Base-by-base conservation (phyloP, 1,140 invertebrate species). In the Proales similis region DNA sequence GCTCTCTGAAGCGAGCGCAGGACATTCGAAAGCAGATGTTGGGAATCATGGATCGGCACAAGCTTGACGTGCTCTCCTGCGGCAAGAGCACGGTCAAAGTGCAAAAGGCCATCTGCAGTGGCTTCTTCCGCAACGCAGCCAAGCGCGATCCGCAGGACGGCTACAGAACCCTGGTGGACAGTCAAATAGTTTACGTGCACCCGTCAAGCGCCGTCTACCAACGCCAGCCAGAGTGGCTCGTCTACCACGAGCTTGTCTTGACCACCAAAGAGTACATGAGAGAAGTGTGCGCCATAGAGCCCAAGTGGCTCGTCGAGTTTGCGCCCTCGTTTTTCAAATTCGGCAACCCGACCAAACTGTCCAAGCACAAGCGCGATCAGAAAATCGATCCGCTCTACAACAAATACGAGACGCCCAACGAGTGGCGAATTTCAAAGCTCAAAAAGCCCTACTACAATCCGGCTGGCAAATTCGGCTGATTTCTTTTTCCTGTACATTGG, bases 181-280 rank as follows among this genome's bases (percentile, higher is more conserved):
- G 88, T 64, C 93, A 98, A 78, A 89, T 94, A 1, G 93, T 98
- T 0, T 98, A 97, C 70, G 97, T 99, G 71, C 95, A 99, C 81
- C 95, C 95, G 0, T 95, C 90, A 0, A 94, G 88, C 76, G 88
- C 93, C 0, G 76, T 99, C 0, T 99, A 98, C 70, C 95, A 99
- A 74, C 78, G 91, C 64, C 92, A 98, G 74, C 95, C 94, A 0
- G 93, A 98, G 78, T 99, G 94, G 89, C 88, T 79, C 75, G 77
- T 75, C 48, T 99, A 98, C 72, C 92, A 99, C 71, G 94, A 99
- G 75, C 74, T 99, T 48, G 92, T 99, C 0, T 86, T 97, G 74
- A 99, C 95, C 0, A 98, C 95, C 0, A 98, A 99, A 70, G 95
- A 98, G 75, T 99, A 98, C 71, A 98, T 99, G 95, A 81, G 93